Base-by-base conservation (phyloP, 2,888 invertebrate genomes). In the Drosophila demipolita region DNA sequence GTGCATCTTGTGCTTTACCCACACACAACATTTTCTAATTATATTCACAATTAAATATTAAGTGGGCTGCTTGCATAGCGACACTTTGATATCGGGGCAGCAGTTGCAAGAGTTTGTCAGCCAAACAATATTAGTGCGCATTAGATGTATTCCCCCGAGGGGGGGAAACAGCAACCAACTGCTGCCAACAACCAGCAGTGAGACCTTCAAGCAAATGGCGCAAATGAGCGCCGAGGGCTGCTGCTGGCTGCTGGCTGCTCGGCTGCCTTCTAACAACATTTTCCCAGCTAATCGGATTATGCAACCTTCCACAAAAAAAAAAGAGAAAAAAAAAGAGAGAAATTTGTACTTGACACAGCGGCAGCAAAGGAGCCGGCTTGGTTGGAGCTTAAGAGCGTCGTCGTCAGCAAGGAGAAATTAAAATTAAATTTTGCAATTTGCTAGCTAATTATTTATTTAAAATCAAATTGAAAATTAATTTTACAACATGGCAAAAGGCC, bases 381-480 rank as follows among this genome's bases (percentile, higher is more conserved):
- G 40, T 40, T 40, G 48, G 33, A 65, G 74, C 72, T 73, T 70
- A 58, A 55, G 64, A 66, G 63, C 83, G 23, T 23, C 23, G 23
- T 23, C 23, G 73, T 53, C 53, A 53, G 78, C 72, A 77, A 69
- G 75, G 75, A 78, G 87, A 91, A 89, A 91, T 91, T 89, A 86
- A 91, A 92, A 92, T 92, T 92, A 91, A 92, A 92, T 92, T 92
- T 92, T 91, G 90, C 91, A 92, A 92, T 92, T 92, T 92, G 91
- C 91, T 85, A 90, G 87, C 91, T 91, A 92, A 92, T 92, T 92
- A 92, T 91, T 92, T 92, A 92, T 92, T 92, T 92, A 92, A 91
- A 91, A 89, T 85, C 87, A 91, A 92, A 91, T 92, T 92, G 92
- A 92, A 92, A 92, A 92, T 92, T 92, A 92, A 92, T 92, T 92